Percentiles rank a stretch among this genome's conserved stretches.
Conservation (phyloP, 2,797 vertebrate genomes). For the Alca torda region DNA sequence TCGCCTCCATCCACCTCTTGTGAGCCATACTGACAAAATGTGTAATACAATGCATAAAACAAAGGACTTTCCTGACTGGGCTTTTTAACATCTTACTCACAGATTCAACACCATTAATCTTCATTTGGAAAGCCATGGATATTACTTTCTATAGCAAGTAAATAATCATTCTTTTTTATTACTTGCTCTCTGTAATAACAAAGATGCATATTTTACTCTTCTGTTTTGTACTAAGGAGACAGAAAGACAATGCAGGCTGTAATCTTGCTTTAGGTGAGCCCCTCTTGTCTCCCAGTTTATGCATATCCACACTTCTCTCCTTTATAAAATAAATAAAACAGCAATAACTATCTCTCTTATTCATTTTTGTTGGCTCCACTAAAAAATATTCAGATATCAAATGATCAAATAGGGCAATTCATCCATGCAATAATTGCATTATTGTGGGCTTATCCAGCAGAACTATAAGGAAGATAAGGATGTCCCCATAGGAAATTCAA, state of each 20-base stretch:
- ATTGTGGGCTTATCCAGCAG: not conserved
- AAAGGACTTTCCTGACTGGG: not conserved
- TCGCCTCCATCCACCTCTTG: not conserved
- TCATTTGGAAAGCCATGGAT: constrained; percentile 22
- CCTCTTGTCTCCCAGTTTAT: not conserved
- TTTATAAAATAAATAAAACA: constrained; percentile 16
- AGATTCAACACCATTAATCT: constrained; percentile 36
- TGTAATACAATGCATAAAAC: not conserved
- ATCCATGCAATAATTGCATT: not conserved
- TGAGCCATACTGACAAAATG: not conserved
- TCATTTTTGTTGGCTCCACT: not conserved
- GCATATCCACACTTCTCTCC: not conserved
- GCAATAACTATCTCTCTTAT: not conserved
- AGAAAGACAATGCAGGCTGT: not conserved
- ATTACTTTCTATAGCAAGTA: constrained; percentile 21
- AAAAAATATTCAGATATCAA: constrained; percentile 4
- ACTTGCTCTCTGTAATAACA: not conserved
- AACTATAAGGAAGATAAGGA: not conserved
- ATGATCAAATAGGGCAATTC: not conserved
- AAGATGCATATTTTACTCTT: constrained; percentile 9
- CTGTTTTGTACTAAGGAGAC: not conserved
- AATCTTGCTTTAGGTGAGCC: not conserved
- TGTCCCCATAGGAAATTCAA: not conserved
- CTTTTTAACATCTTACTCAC: constrained; percentile 23
- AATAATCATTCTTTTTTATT: constrained; percentile 45